Base-by-base conservation (phyloP, 2,797 vertebrate species). In the Pangasius larnaudii region DNA sequence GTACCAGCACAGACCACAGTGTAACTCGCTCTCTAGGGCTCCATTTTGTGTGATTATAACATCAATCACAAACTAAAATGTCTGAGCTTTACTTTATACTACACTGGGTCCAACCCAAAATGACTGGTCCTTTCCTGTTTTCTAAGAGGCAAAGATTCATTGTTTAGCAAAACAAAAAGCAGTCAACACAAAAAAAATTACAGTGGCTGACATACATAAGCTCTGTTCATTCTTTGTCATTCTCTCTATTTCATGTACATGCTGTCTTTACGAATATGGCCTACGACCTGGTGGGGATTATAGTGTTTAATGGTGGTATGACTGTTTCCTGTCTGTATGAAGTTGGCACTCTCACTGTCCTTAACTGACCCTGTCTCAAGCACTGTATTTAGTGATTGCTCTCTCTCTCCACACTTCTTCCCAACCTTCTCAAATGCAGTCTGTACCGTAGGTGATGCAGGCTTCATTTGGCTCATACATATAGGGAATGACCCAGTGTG, bases 391-490 rank as follows among this genome's bases (percentile, higher is more conserved):
- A 51, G 13, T 30, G 14, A 30, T 78, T 56, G 49, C 30, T 39
- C 30, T 39, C 22, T 59, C 33, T 39, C 24, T 56, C 30, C 86
- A 85, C 89, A 46, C 46, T 46, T 58, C 90, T 86, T 92, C 88
- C 91, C 80, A 56, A 87, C 89, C 90, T 94, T 92, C 91, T 93
- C 89, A 93, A 91, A 91, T 91, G 91, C 91, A 93, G 87, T 94
- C 90, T 94, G 85, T 86, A 80, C 65, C 94, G 92, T 94, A 95
- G 95, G 94, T 96, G 95, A 94, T 91, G 88, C 36, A 33, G 88
- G 88, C 87, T 87, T 93, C 85, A 90, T 88, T 89, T 89, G 89
- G 87, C 89, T 1, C 39, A 59, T 90, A 81, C 80, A 87, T 90
- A 9, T 72, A 91, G 91, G 92, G 92, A 92, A 92, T 92, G 92